Base-by-base conservation (phyloP, 1,140 invertebrate genomes). In the Drosophila parabipectinata region DNA sequence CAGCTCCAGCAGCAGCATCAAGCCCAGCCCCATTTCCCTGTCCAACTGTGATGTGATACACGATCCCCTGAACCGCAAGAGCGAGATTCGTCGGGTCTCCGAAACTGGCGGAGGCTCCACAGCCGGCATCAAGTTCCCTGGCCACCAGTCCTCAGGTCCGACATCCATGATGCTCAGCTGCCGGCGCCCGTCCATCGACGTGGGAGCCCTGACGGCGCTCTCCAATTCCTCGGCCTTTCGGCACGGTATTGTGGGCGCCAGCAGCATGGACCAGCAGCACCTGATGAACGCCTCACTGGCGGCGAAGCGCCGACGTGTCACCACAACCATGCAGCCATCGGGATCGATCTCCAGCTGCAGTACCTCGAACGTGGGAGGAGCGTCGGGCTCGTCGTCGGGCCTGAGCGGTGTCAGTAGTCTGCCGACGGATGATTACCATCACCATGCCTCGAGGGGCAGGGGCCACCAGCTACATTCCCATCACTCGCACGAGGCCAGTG, bases 401-500 rank as follows among this genome's bases (percentile, higher is more conserved):
- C 12, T 68, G 56, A 56, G 39, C 24, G 58, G 68, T 14, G 51
- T 64, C 10, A 56, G 66, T 24, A 50, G 71, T 34, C 47, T 88
- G 12, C 64, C 78, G 30, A 77, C 77, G 15, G 90, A 91, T 72
- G 83, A 90, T 32, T 85, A 72, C 61, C 87, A 91, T 62, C 85
- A 91, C 57, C 91, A 92, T 72, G 72, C 75, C 9, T 91, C 90
- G 37, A 58, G 90, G 4, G 90, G 90, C 37, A 75, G 91, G 14
- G 91, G 91, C 26, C 91, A 92, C 69, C 90, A 90, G 73, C 66
- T 92, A 85, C 90, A 92, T 92, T 92, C 91, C 75, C 91, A 92
- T 90, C 90, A 92, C 54, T 92, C 91, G 14, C 91, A 91, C 58
- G 91, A 92, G 67, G 87, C 90, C 47, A 91, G 90, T 47, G 91